These are phyloP conservation scores for Hyla sarda DNA, from an alignment of 2,113 vertebrate genomes.

Conservation along the genomic window DNA sequence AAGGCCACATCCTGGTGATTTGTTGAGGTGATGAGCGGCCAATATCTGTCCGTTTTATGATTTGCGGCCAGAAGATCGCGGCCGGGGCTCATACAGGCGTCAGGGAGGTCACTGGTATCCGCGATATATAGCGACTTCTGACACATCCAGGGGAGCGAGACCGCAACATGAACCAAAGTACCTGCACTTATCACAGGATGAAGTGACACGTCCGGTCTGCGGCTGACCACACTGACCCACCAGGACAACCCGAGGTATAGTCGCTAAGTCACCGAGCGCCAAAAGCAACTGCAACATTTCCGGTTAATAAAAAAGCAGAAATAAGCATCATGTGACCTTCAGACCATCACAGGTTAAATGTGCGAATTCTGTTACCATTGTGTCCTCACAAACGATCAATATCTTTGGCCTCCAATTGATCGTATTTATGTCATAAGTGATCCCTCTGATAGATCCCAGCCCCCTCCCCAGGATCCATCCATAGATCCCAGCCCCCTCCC, in stretches of 20 bases:
- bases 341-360: neutral
- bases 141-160: no score
- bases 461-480: no score
- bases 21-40: neutral
- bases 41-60: neutral
- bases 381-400: neutral
- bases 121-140: neutral
- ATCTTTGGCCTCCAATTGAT: no score
- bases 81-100: neutral
- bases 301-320: neutral
- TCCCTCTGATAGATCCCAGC: neutral
- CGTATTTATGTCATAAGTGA: no score
- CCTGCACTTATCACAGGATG: neutral
- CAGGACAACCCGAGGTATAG: neutral
- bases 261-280: neutral
- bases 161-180: neutral
- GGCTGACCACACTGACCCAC: slow-evolving; percentile 12
- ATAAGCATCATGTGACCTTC: neutral
- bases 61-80: neutral
- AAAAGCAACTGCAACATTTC: neutral
- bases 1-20: neutral
- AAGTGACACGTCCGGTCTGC: neutral
- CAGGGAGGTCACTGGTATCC: neutral
- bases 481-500: neutral
- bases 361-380: neutral